Evolutionary conservation across 1,140 invertebrate species (phyloP).

Genomic region (Drosophila willistoni): DNA sequence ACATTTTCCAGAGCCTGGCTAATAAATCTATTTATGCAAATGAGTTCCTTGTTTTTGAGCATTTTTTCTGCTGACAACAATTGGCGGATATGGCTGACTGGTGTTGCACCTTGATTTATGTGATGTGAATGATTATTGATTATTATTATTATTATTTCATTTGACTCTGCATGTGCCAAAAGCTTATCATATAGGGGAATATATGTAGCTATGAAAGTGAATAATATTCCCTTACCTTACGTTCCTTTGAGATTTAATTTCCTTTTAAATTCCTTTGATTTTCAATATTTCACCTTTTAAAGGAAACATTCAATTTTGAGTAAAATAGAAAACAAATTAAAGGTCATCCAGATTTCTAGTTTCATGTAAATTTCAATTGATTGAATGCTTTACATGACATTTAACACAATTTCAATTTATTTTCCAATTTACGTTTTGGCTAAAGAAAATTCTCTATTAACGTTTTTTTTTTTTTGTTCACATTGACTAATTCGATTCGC

Average conservation of each 20-base stretch:
- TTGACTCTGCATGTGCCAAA: slow-evolving; percentile 43
- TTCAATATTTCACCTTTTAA: no score
- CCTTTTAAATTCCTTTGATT: not conserved
- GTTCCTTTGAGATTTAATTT: not conserved
- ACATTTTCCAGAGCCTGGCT: slow-evolving; percentile 39
- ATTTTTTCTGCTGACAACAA: slow-evolving; percentile 45
- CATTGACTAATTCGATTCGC: slow-evolving; percentile 51
- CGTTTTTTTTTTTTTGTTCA: slow-evolving; percentile 26
- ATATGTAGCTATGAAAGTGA: not conserved
- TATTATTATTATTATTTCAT: slow-evolving; percentile 14
- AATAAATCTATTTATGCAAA: slow-evolving; percentile 76
- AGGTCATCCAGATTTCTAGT: not conserved
- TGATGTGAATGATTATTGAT: slow-evolving; percentile 48
- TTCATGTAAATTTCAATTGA: not conserved
- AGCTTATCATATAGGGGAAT: slow-evolving; percentile 51
- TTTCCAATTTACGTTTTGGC: slow-evolving; percentile 31
- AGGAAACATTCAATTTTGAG: no score
- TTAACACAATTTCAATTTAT: slow-evolving; percentile 54
- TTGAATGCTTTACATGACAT: slow-evolving; percentile 17
- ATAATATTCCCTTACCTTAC: not conserved
- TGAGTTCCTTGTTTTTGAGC: slow-evolving; percentile 56
- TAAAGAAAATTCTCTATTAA: slow-evolving; percentile 54
- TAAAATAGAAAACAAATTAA: no score
- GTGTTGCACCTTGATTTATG: slow-evolving; percentile 58
- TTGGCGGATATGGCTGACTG: slow-evolving; percentile 24